phyloP scores from a whole-genome alignment of 2,797 vertebrate genomes.

The Channallabes apus region DNA sequence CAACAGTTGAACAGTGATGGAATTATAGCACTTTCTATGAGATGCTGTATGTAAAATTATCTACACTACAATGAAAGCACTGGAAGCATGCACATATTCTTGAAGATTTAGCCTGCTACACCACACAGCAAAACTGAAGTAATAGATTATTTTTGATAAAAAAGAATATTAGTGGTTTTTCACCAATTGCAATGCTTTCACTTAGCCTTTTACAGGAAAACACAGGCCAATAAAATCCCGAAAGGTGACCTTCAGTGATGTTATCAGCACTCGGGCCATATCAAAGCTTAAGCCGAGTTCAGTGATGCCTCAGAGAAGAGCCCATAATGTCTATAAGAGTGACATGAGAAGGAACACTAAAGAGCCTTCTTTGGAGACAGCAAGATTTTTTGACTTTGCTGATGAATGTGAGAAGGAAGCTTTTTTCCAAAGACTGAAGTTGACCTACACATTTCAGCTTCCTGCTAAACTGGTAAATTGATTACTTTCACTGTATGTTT shows the following conservation, averaged over 20 bases:
- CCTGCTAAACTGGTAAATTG: constrained; percentile 55
- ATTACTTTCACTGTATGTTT: neutral
- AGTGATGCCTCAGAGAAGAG: neutral
- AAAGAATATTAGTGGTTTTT: neutral
- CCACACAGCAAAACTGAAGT: neutral
- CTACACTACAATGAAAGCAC: neutral
- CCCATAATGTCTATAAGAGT: constrained; percentile 11
- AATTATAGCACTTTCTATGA: neutral
- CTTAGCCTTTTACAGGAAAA: constrained; percentile 48
- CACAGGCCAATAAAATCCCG: constrained; percentile 52
- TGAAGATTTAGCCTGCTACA: too few species aligned
- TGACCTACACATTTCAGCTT: constrained; percentile 55
- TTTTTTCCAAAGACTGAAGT: constrained; percentile 58
- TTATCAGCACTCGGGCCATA: constrained; percentile 37
- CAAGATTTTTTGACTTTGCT: constrained; percentile 67
- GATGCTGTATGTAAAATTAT: neutral
- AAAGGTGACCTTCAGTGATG: constrained; percentile 67
- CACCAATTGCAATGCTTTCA: neutral
- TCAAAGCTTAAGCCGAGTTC: neutral
- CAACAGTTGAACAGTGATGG: neutral
- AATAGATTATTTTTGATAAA: neutral
- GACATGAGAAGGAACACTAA: neutral
- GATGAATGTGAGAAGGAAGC: constrained; percentile 46
- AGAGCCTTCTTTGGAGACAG: constrained; percentile 17
- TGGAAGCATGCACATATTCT: neutral